These are phyloP conservation scores for Brachionus angularis DNA, from an alignment of 1,140 invertebrate species.

Conservation along the genomic window DNA sequence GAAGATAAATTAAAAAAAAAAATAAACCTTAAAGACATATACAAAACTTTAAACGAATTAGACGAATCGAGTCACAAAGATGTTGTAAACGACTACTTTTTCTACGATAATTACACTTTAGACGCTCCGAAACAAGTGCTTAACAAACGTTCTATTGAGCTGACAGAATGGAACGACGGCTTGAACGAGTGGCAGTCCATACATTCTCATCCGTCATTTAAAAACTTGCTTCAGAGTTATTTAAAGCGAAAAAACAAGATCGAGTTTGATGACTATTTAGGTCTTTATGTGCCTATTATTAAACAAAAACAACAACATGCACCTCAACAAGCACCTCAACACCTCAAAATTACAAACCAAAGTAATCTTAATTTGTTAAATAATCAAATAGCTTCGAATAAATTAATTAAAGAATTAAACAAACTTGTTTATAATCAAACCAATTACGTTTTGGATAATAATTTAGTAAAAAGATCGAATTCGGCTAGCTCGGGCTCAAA, in stretches of 20 bases:
- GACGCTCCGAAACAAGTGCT: not conserved
- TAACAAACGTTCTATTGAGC: not conserved
- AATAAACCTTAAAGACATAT: not conserved
- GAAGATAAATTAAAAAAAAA: not conserved
- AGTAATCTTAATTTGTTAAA: slow-evolving; percentile 27
- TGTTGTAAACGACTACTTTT: slow-evolving; percentile 3
- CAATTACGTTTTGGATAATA: not conserved
- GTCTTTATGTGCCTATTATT: slow-evolving; percentile 31
- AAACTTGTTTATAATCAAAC: slow-evolving; percentile 4
- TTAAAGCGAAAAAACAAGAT: slow-evolving; percentile 7
- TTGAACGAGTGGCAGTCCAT: slow-evolving; percentile 1
- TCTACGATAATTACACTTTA: not conserved
- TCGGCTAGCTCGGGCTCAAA: slow-evolving; percentile 5
- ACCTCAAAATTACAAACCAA: not conserved
- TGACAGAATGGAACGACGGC: slow-evolving; percentile 12
- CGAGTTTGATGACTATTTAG: slow-evolving; percentile 8
- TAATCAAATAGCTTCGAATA: slow-evolving; percentile 9
- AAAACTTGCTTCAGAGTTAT: not conserved
- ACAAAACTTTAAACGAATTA: not conserved
- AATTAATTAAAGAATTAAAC: slow-evolving; percentile 16
- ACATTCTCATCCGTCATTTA: slow-evolving; percentile 28
- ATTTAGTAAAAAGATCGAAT: no score
- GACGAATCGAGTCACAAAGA: not conserved
- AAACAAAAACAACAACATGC: no score
- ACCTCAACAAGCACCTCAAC: not conserved